Percentiles rank a stretch among this genome's conserved stretches.
Evolutionary conservation across 2,888 invertebrate species (phyloP).

Genomic region (Leptura quadrifasciata): DNA sequence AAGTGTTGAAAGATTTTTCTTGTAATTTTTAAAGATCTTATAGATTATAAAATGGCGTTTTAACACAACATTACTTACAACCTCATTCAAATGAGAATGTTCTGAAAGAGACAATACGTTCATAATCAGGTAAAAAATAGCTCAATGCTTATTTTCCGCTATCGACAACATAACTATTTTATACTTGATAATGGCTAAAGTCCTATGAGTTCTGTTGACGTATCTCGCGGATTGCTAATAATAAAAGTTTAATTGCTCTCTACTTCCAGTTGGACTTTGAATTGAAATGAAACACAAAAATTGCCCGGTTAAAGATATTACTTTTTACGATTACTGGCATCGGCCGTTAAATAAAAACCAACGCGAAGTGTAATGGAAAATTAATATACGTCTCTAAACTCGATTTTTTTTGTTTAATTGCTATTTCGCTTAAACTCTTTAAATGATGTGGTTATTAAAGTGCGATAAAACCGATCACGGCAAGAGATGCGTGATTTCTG

Average conservation of each 20-base stretch:
- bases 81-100: too few species aligned
- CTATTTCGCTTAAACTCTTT: background rate
- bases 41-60: too few species aligned
- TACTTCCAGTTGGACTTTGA: background rate
- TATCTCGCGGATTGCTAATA: background rate
- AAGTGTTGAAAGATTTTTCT: too few species aligned
- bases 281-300: background rate
- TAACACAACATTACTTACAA: too few species aligned
- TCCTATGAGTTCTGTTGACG: background rate
- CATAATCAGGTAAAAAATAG: too few species aligned
- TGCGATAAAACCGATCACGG: background rate
- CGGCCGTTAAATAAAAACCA: background rate
- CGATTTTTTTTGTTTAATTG: slow-evolving; percentile 18
- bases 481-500: background rate
- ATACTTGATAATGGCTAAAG: background rate
- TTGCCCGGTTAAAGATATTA: slow-evolving; percentile 13
- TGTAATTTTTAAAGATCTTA: too few species aligned
- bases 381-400: slow-evolving; percentile 12
- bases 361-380: slow-evolving; percentile 12
- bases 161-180: background rate
- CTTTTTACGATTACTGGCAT: slow-evolving; percentile 14
- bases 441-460: background rate
- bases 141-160: too few species aligned
- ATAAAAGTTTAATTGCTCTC: slow-evolving; percentile 25
- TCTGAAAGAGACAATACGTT: too few species aligned